Evolutionary conservation across 2,113 vertebrate species (phyloP).

Genomic region (Chionomys nivalis): DNA sequence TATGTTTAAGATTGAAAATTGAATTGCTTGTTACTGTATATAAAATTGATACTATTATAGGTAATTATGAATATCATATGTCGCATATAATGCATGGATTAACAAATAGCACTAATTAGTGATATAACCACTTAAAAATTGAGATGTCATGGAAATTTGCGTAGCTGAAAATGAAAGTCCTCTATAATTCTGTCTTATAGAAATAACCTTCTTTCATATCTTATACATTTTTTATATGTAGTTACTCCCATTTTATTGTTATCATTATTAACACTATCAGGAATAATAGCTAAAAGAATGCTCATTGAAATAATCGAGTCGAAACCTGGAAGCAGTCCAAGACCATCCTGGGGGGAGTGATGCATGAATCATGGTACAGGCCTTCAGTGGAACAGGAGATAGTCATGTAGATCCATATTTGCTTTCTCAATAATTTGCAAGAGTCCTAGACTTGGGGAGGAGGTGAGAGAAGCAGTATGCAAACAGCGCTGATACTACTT

Average conservation of each 20-base stretch:
- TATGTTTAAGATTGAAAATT: slow-evolving; percentile 37
- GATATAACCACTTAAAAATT: slow-evolving; percentile 37
- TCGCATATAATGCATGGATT: not conserved
- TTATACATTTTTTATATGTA: not conserved
- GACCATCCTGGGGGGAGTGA: not conserved
- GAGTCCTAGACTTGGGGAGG: not conserved
- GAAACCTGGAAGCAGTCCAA: not conserved
- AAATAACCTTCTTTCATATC: not conserved
- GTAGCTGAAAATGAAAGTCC: slow-evolving; percentile 22
- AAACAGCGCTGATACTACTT: not conserved
- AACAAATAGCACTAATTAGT: slow-evolving; percentile 9
- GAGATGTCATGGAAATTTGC: not conserved
- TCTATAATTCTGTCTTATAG: not conserved
- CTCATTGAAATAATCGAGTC: not conserved
- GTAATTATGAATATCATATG: not conserved
- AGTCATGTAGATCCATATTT: not conserved
- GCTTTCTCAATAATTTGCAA: not conserved
- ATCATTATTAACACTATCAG: not conserved
- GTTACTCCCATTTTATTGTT: not conserved
- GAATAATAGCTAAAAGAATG: not conserved
- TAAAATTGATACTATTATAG: not conserved
- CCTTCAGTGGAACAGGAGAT: not conserved
- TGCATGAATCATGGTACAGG: not conserved
- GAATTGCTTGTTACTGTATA: not conserved
- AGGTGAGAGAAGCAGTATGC: not conserved